These are phyloP conservation scores for Drosophila putrida DNA, from an alignment of 2,888 invertebrate genomes.

Conservation along the genomic window DNA sequence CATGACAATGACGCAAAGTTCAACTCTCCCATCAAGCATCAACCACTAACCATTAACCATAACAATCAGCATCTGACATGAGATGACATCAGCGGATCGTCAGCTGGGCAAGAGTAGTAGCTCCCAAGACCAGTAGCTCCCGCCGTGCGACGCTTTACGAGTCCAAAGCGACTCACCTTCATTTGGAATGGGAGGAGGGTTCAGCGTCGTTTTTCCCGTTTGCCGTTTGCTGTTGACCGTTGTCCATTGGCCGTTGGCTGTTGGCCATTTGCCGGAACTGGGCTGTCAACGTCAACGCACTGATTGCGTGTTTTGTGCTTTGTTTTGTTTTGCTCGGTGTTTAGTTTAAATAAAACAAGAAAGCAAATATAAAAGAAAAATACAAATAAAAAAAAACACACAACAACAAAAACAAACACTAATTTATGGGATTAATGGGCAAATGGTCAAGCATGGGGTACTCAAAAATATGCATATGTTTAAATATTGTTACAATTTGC, in stretches of 20 bases:
- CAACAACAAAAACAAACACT: slow-evolving; percentile 40
- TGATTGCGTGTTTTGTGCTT: slow-evolving; percentile 50
- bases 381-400: neutral
- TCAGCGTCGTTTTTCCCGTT: slow-evolving; percentile 26
- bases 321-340: slow-evolving; percentile 49
- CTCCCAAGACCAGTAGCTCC: slow-evolving; percentile 71
- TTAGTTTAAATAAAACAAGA: slow-evolving; percentile 37
- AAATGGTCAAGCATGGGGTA: slow-evolving; percentile 40
- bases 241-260: no score
- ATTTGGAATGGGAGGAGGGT: slow-evolving; percentile 18
- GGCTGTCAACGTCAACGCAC: slow-evolving; percentile 53
- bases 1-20: slow-evolving; percentile 25
- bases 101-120: slow-evolving; percentile 12
- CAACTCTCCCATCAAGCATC: slow-evolving; percentile 17
- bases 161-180: slow-evolving; percentile 61
- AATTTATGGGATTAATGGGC: slow-evolving; percentile 72
- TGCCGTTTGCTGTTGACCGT: no score
- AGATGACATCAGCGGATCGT: slow-evolving; percentile 68
- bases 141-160: neutral
- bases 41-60: slow-evolving; percentile 3
- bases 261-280: slow-evolving; percentile 57
- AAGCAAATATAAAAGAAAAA: slow-evolving; percentile 13
- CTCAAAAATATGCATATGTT: slow-evolving; percentile 41
- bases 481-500: slow-evolving; percentile 62
- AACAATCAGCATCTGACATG: slow-evolving; percentile 36